Percentiles rank a stretch among this genome's conserved stretches.
phyloP scores from a whole-genome alignment of 2,888 invertebrate genomes.

The Cybosia mesomella region DNA sequence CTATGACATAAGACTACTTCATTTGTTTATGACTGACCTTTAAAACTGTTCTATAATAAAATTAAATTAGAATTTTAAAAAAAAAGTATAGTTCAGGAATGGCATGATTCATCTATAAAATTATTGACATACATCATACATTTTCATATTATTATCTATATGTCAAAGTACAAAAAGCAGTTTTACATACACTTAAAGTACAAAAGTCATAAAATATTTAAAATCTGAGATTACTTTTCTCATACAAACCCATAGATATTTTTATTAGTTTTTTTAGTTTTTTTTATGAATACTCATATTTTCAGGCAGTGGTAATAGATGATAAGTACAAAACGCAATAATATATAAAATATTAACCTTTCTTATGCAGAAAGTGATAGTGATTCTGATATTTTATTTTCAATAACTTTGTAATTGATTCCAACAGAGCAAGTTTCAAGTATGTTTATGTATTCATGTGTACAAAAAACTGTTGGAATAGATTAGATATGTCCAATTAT shows the following conservation, averaged over 20 bases:
- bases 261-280: not conserved
- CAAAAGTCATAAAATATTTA: not conserved
- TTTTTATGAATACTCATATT: slow-evolving; percentile 5
- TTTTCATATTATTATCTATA: not conserved
- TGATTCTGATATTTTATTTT: not conserved
- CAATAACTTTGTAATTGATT: not conserved
- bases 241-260: not conserved
- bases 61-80: no score
- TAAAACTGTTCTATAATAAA: no score
- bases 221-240: not conserved
- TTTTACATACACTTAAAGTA: not conserved
- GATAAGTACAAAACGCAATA: not conserved
- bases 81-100: no score
- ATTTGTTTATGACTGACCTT: not conserved
- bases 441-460: not conserved
- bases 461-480: not conserved
- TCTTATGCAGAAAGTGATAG: not conserved
- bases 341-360: not conserved
- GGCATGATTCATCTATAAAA: no score
- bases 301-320: not conserved
- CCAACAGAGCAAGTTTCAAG: not conserved
- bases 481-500: not conserved
- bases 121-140: no score
- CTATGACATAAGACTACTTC: not conserved
- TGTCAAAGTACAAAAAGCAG: not conserved